A percentile compares a stretch with the other conserved stretches of the same genome.
These are phyloP conservation scores for Heliocidaris erythrogramma DNA, from an alignment of 35 echinoderm and acorn worm genomes.

Conservation along the genomic window DNA sequence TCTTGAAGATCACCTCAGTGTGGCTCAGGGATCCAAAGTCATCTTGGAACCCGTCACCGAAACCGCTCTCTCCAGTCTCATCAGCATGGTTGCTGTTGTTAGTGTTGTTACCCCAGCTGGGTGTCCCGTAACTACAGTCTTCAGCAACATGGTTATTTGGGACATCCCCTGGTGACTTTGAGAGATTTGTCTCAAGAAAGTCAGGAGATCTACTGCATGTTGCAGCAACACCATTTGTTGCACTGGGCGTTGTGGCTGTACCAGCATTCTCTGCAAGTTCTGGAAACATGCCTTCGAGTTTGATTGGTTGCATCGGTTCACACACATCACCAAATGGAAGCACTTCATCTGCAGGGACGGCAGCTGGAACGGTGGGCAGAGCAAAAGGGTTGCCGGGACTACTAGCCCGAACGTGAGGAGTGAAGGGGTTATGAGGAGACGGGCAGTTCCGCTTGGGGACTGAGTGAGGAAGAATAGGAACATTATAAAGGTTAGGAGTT, in stretches of 20 bases:
- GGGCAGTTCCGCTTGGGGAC: neutral
- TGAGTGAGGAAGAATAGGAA: neutral
- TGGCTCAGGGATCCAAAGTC: constrained; percentile 24
- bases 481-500: neutral
- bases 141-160: neutral
- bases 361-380: neutral
- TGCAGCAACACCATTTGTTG: neutral
- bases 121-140: neutral
- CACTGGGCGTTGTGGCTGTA: neutral
- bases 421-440: neutral
- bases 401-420: neutral
- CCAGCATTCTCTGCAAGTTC: neutral
- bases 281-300: neutral
- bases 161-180: neutral
- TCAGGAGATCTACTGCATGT: neutral
- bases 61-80: neutral
- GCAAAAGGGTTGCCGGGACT: constrained; percentile 27
- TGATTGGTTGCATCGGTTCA: neutral
- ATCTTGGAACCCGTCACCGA: neutral
- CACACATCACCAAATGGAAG: neutral
- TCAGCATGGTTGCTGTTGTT: neutral
- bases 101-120: neutral
- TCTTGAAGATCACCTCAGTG: constrained; percentile 31
- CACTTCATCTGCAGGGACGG: neutral
- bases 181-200: neutral